Evolutionary conservation across 2,888 invertebrate species (phyloP).

Genomic region (Torymus texanus): DNA sequence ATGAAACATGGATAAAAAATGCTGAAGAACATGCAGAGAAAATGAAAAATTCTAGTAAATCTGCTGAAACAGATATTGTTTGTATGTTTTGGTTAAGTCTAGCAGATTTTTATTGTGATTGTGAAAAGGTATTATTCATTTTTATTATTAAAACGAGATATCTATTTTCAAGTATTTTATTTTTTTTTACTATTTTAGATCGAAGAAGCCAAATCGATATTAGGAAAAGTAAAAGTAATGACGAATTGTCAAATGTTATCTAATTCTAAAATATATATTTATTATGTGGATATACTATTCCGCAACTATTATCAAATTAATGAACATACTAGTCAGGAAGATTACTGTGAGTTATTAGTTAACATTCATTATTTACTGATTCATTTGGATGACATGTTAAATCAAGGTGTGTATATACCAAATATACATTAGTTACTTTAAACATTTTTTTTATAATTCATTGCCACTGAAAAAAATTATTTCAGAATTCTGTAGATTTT

Average conservation of each 20-base stretch:
- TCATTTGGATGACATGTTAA: constrained; percentile 59
- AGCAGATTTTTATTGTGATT: constrained; percentile 69
- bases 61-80: constrained; percentile 56
- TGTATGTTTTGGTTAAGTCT: constrained; percentile 68
- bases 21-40: constrained; percentile 58
- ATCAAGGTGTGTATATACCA: constrained; percentile 31
- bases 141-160: constrained; percentile 1
- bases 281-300: constrained; percentile 64
- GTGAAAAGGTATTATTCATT: constrained; percentile 61
- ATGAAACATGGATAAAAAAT: constrained; percentile 64
- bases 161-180: background rate
- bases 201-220: constrained; percentile 63
- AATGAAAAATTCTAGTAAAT: constrained; percentile 58
- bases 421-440: background rate
- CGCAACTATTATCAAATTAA: constrained; percentile 62
- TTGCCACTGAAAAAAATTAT: background rate
- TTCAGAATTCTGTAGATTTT: constrained; percentile 45
- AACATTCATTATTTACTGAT: constrained; percentile 65
- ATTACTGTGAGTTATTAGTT: constrained; percentile 65
- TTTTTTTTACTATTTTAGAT: constrained; percentile 54
- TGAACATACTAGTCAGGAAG: constrained; percentile 59
- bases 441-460: background rate
- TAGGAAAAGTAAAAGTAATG: constrained; percentile 60
- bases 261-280: constrained; percentile 59
- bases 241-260: constrained; percentile 55